Evolutionary conservation across 53 echinoderm and acorn worm species (phyloP).

Genomic region (Apostichopus leukothele): DNA sequence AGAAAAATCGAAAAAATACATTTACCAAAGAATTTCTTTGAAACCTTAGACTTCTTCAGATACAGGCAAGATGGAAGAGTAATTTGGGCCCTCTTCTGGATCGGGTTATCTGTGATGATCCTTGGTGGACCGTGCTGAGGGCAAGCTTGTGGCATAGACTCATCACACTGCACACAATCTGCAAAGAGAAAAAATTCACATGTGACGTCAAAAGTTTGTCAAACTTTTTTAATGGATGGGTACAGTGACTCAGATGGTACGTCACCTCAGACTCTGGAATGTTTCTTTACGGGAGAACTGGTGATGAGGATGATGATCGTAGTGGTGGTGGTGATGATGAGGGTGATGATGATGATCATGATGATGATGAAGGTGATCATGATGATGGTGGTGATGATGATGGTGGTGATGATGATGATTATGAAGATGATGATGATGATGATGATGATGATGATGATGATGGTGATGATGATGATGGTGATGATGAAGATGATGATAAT

Average conservation of each 20-base stretch:
- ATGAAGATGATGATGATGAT: background rate
- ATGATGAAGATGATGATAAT: background rate
- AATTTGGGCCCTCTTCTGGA: conserved; percentile 73
- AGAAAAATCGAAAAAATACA: background rate
- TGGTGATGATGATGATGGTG: conserved; percentile 5
- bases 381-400: background rate
- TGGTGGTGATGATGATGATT: background rate
- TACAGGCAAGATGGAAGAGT: conserved; percentile 69
- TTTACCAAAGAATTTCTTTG: conserved; percentile 54
- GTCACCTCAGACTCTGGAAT: background rate
- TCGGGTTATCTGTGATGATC: conserved; percentile 62
- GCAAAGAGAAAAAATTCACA: background rate
- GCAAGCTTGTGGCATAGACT: conserved; percentile 55
- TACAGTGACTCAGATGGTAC: too few relatives aligned
- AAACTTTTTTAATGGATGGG: too few relatives aligned
- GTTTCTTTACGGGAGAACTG: background rate
- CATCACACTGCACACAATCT: conserved; percentile 79
- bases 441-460: background rate
- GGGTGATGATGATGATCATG: background rate
- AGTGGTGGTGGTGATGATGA: background rate
- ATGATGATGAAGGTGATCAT: background rate
- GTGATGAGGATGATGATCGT: background rate
- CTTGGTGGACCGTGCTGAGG: conserved; percentile 59
- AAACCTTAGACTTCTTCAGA: conserved; percentile 55
- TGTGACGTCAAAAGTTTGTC: background rate